Evolutionary conservation across 2,888 invertebrate genomes (phyloP).

Genomic region (Acronicta psi): DNA sequence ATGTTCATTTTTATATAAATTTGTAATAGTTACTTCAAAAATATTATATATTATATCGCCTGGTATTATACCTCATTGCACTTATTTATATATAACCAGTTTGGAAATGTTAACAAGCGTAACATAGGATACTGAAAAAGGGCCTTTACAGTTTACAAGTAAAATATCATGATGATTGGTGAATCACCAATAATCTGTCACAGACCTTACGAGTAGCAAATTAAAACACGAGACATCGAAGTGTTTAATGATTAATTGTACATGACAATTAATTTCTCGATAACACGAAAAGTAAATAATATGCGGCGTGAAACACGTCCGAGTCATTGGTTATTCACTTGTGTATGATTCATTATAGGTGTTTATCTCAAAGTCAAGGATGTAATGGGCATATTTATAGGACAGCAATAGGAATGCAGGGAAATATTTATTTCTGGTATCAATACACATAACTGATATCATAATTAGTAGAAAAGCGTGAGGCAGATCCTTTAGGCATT

Average conservation of each 20-base stretch:
- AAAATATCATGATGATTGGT: no score
- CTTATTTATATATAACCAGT: no score
- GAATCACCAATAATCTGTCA: not conserved
- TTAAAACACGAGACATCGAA: slow-evolving; percentile 7
- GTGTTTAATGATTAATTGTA: slow-evolving; percentile 25
- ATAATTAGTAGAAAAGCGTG: not conserved
- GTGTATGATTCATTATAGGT: slow-evolving; percentile 54
- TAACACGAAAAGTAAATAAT: slow-evolving; percentile 26
- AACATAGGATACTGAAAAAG: no score
- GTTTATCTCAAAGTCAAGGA: slow-evolving; percentile 53
- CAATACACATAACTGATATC: not conserved
- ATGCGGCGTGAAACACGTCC: slow-evolving; percentile 8
- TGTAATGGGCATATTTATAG: slow-evolving; percentile 9
- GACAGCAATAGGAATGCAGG: not conserved
- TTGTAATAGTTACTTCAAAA: no score
- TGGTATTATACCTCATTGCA: no score
- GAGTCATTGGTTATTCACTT: slow-evolving; percentile 22
- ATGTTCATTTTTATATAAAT: no score
- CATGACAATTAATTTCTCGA: slow-evolving; percentile 31
- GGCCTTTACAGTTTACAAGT: no score
- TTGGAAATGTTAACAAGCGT: no score
- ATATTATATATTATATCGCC: no score
- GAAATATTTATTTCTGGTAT: not conserved
- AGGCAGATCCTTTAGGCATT: no score
- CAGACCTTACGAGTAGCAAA: not conserved